These are phyloP conservation scores for Asobara japonica DNA, from an alignment of 1,140 invertebrate species.

Conservation along the genomic window DNA sequence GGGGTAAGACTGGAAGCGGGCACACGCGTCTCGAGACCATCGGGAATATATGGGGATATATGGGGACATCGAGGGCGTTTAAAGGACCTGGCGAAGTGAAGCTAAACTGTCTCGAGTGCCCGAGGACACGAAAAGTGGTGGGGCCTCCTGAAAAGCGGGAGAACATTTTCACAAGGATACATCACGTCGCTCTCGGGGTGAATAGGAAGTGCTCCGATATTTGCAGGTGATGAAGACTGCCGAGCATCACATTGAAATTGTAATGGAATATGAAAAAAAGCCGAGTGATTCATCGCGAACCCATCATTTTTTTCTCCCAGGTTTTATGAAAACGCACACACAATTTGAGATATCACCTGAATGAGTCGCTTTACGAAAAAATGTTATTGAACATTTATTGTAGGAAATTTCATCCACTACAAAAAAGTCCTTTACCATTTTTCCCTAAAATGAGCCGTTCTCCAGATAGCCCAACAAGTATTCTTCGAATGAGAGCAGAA, in stretches of 20 bases:
- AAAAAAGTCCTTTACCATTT: too few relatives aligned
- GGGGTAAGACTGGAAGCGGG: background rate
- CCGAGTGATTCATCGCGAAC: too few relatives aligned
- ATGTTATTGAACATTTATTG: too few relatives aligned
- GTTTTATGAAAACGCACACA: too few relatives aligned
- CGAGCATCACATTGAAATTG: slow-evolving; percentile 33
- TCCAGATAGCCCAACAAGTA: too few relatives aligned
- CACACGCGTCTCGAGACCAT: background rate
- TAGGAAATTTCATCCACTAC: too few relatives aligned
- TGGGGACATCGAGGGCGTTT: slow-evolving; percentile 17
- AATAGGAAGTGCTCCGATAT: slow-evolving; percentile 21
- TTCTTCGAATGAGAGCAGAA: too few relatives aligned
- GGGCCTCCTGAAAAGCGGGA: background rate
- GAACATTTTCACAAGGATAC: slow-evolving; percentile 6
- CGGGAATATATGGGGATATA: background rate
- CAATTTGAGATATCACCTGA: too few relatives aligned
- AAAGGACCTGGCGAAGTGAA: slow-evolving; percentile 21
- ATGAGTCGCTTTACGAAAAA: too few relatives aligned
- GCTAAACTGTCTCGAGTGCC: slow-evolving; percentile 41
- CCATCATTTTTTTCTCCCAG: too few relatives aligned
- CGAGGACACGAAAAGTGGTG: background rate
- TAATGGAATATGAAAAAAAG: too few relatives aligned
- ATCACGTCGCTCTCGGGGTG: background rate
- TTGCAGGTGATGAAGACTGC: slow-evolving; percentile 25
- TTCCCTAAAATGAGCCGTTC: too few relatives aligned